phyloP scores from a whole-genome alignment of 2,888 invertebrate genomes.

The Leptogaster cylindrica region DNA sequence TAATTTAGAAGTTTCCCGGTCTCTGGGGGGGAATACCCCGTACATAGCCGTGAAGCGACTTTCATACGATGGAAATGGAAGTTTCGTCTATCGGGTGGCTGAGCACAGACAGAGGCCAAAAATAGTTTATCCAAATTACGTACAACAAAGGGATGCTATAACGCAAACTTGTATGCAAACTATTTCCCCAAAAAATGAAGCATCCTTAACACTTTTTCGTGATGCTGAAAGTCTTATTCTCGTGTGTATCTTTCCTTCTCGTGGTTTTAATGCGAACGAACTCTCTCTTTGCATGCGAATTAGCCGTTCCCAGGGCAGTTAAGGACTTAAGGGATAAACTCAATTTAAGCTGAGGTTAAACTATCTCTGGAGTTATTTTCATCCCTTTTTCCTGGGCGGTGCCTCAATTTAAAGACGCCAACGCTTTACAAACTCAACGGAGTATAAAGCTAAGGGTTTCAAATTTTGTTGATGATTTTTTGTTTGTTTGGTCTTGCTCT shows the following conservation, averaged over 20 bases:
- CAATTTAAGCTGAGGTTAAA: conserved; percentile 36
- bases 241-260: neutral
- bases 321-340: conserved; percentile 31
- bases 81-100: neutral
- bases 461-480: no score
- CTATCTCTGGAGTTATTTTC: conserved; percentile 20
- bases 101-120: neutral
- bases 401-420: neutral
- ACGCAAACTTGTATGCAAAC: conserved; percentile 28
- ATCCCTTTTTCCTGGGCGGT: neutral
- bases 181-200: conserved; percentile 22
- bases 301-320: conserved; percentile 30
- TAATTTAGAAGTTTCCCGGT: neutral
- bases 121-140: conserved; percentile 7
- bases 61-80: no score
- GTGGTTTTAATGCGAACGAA: conserved; percentile 31
- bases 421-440: neutral
- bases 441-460: neutral
- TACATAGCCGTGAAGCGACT: neutral
- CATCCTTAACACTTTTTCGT: conserved; percentile 28
- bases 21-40: neutral
- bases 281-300: conserved; percentile 31
- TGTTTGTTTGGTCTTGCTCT: no score
- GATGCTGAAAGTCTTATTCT: neutral
- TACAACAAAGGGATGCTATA: conserved; percentile 23